Conservation (phyloP, 2,888 invertebrate genomes). For the Spatulosminthurus flaviceps region DNA sequence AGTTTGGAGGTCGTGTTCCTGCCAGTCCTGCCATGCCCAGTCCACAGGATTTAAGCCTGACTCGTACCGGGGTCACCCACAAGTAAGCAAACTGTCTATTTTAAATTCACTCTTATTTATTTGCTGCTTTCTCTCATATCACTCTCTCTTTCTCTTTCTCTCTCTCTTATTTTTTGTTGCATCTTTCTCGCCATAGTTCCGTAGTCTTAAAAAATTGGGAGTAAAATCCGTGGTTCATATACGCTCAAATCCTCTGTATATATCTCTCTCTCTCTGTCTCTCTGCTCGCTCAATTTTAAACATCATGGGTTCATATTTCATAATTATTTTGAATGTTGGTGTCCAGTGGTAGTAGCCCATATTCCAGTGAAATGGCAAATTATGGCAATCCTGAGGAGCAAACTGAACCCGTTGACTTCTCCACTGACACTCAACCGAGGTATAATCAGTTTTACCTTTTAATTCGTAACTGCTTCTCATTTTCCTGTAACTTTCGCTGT, state of each 20-base stretch:
- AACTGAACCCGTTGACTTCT: conserved; percentile 67
- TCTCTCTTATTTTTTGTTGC: background rate
- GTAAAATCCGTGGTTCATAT: background rate
- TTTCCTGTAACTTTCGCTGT: conserved; percentile 16
- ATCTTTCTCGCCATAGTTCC: background rate
- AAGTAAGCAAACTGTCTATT: conserved; percentile 48
- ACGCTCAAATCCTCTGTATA: background rate
- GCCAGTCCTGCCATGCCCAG: conserved; percentile 55
- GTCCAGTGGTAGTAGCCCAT: conserved; percentile 52
- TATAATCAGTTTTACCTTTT: conserved; percentile 30
- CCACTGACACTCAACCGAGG: conserved; percentile 54
- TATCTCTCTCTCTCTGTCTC: too few species aligned
- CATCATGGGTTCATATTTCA: conserved; percentile 31
- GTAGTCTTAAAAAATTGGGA: background rate
- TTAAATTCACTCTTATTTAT: conserved; percentile 11
- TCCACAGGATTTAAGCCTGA: conserved; percentile 55
- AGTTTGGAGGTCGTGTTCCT: conserved; percentile 51
- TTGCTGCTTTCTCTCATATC: conserved; percentile 21
- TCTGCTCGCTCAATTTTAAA: conserved; percentile 21
- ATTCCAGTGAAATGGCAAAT: conserved; percentile 50
- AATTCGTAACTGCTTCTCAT: conserved; percentile 22
- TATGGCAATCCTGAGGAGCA: conserved; percentile 64
- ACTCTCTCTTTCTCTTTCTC: background rate
- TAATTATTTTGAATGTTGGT: conserved; percentile 27
- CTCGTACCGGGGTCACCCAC: conserved; percentile 50